Evolutionary conservation across 2,113 vertebrate genomes (phyloP).

Genomic region (Etia nguti): DNA sequence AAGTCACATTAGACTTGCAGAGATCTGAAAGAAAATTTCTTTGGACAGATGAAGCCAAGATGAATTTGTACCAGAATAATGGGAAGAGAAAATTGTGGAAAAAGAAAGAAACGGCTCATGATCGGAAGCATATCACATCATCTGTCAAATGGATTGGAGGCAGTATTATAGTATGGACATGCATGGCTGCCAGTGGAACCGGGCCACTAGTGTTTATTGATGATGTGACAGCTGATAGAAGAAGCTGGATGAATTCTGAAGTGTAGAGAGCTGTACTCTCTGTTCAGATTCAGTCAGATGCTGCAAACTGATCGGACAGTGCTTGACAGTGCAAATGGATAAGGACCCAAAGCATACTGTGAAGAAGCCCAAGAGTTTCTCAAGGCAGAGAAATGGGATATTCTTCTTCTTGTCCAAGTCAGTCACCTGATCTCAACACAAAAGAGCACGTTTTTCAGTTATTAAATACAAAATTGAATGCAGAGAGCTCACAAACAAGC

Average conservation of each 20-base stretch:
- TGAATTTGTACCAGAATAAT: background rate
- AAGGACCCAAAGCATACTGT: background rate
- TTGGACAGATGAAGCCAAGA: background rate
- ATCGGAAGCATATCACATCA: background rate
- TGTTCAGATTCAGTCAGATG: background rate
- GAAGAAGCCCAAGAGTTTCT: background rate
- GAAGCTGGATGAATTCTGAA: background rate
- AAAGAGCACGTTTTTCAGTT: background rate
- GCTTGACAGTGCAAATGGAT: background rate
- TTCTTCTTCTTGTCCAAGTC: background rate
- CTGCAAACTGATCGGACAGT: background rate
- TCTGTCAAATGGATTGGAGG: background rate
- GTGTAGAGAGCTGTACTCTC: background rate
- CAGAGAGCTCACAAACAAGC: background rate
- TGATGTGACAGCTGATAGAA: background rate
- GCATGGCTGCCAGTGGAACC: background rate
- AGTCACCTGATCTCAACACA: background rate
- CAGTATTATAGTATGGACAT: background rate
- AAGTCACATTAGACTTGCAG: background rate
- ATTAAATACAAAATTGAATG: background rate
- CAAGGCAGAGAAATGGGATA: background rate
- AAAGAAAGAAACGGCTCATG: background rate
- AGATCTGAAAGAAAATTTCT: background rate
- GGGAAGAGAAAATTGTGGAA: background rate
- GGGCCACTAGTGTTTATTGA: background rate